Base-by-base conservation (phyloP, 2,113 vertebrate genomes). In the Platycercus adscitus region DNA sequence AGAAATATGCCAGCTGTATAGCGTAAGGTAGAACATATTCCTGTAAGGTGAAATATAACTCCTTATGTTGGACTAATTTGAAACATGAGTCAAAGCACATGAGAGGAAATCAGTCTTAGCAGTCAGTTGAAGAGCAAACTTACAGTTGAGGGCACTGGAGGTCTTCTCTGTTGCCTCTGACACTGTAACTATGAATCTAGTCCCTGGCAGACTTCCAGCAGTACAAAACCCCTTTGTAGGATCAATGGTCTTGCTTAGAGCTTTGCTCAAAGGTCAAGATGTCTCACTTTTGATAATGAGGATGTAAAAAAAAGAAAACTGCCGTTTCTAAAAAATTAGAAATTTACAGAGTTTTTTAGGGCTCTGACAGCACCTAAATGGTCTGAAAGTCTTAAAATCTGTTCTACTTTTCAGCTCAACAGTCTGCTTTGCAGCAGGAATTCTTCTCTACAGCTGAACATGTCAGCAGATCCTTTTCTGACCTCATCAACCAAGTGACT, bases 361-460 rank as follows among this genome's bases (percentile, higher is more conserved):
- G 47, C 23, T 68, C 47, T 72, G 17, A 19, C 3, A 39, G n/a
- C 43, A 71, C 60, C 5, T 39, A 61, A 46, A 86, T 94, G 10
- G 11, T 92, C 91, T 92, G 44, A 95, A 95, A 75, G 29, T 35
- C 28, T 77, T 91, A 61, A 86, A 60, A 58, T 52, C 20, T 72
- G 26, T 80, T 89, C 17, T 71, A 8, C 71, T 87, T 96, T 97
- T 55, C 97, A 99, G 99, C 78, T n/a, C 88, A 78, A 9, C 55
- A 76, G 18, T 95, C 95, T 89, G 31, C 79, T 39, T 65, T 95
- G 52, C 93, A 92, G 84, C 70, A 89, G 43, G 95, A 97, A 29
- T 96, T 99, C 39, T 94, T 99, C 35, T 69, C 77, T 60, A 91
- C 97, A 84, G 98, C 98, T 43, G 97, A 98, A 35, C 78, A 14